A percentile compares a stretch with the other conserved stretches of the same genome.
Evolutionary conservation across 2,888 invertebrate species (phyloP).

Genomic region (Omphaloscelis lunosa): DNA sequence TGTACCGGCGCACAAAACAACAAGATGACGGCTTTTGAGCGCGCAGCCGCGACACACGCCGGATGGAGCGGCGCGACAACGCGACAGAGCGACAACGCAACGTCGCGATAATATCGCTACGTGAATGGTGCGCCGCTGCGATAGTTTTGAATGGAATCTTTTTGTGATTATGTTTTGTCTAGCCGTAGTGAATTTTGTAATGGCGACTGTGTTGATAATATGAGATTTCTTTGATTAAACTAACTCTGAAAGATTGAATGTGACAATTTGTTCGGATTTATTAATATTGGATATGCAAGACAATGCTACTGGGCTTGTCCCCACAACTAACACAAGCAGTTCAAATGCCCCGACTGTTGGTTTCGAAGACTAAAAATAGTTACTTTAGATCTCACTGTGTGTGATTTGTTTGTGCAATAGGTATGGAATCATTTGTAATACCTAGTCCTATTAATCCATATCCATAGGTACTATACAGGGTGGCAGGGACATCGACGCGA

Average conservation of each 20-base stretch:
- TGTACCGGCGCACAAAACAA: conserved; percentile 53
- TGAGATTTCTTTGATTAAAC: neutral
- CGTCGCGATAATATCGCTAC: conserved; percentile 56
- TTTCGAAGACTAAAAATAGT: too few relatives aligned
- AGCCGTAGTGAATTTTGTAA: conserved; percentile 34
- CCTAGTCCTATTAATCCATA: too few relatives aligned
- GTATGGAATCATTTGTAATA: too few relatives aligned
- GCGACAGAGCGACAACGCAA: conserved; percentile 60
- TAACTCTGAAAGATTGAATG: neutral
- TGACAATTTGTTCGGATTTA: neutral
- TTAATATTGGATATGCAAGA: too few relatives aligned
- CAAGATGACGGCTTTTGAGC: conserved; percentile 64
- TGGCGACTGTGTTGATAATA: neutral
- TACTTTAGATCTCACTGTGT: too few relatives aligned
- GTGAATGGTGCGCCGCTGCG: conserved; percentile 46
- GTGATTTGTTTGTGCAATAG: too few relatives aligned
- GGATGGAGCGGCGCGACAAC: conserved; percentile 65
- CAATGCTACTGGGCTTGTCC: too few relatives aligned
- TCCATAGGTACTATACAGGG: too few relatives aligned
- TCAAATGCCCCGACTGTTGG: too few relatives aligned
- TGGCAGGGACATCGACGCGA: too few relatives aligned
- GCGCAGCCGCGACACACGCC: conserved; percentile 66
- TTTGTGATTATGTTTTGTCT: conserved; percentile 62
- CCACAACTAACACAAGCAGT: too few relatives aligned
- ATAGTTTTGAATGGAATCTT: conserved; percentile 65